phyloP scores from a whole-genome alignment of 2,888 invertebrate species.

The Callyntrura guangdongensis region DNA sequence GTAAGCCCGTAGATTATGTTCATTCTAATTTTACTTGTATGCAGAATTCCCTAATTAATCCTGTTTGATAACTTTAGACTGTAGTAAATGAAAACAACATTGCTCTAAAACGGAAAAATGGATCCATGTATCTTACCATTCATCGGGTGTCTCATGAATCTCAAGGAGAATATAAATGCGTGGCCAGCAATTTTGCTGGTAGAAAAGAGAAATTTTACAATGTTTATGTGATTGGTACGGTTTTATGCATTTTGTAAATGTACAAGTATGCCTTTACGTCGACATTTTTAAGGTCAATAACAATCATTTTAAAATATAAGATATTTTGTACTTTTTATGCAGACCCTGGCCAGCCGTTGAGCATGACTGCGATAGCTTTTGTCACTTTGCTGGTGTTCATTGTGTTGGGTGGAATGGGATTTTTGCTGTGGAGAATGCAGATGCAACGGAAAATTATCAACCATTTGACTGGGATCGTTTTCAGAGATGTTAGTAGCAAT shows the following conservation, averaged over 20 bases:
- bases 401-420: conserved; percentile 77
- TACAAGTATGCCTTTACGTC: too few relatives aligned
- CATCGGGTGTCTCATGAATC: conserved; percentile 81
- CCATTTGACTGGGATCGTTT: conserved; percentile 83
- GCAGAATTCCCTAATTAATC: not conserved
- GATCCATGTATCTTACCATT: conserved; percentile 79
- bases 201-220: conserved; percentile 74
- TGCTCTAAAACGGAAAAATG: conserved; percentile 77
- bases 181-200: conserved; percentile 82
- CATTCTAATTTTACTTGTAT: not conserved
- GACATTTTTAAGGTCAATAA: too few relatives aligned
- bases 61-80: conserved; percentile 65
- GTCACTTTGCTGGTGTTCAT: conserved; percentile 68
- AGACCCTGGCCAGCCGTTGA: conserved; percentile 77
- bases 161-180: conserved; percentile 83
- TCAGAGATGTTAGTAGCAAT: conserved; percentile 80
- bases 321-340: not conserved
- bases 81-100: conserved; percentile 76
- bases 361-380: conserved; percentile 62
- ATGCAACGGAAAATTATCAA: conserved; percentile 83
- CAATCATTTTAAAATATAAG: not conserved
- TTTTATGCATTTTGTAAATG: too few relatives aligned
- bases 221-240: conserved; percentile 77
- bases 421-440: conserved; percentile 83
- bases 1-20: conserved; percentile 72